phyloP scores from a whole-genome alignment of 2,797 vertebrate species.

The Erithacus rubecula region DNA sequence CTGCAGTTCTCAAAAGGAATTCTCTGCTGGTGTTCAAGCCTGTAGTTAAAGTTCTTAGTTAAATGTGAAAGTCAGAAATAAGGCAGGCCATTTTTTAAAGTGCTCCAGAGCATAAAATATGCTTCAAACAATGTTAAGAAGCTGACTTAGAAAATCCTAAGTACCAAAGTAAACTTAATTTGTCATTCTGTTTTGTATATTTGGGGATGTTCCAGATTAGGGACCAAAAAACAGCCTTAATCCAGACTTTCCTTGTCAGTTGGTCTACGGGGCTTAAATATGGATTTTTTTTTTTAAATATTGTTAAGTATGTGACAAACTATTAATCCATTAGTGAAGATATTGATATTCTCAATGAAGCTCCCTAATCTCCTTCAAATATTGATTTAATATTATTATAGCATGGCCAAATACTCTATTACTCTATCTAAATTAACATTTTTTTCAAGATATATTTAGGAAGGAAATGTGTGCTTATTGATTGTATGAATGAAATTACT shows the following conservation, averaged over 20 bases:
- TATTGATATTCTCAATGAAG: constrained; percentile 33
- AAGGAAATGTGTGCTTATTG: constrained; percentile 72
- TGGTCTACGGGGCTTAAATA: not conserved
- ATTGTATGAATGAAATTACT: constrained; percentile 58
- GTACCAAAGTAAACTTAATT: not conserved
- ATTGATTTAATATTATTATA: constrained; percentile 57
- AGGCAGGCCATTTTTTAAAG: not conserved
- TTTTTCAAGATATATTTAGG: constrained; percentile 53
- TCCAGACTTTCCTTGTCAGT: not conserved
- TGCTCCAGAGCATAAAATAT: not conserved
- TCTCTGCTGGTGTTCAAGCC: not conserved
- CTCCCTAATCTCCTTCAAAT: constrained; percentile 41
- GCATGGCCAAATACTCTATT: constrained; percentile 39
- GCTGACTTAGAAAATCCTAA: not conserved
- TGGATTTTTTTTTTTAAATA: not conserved
- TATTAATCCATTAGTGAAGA: constrained; percentile 34
- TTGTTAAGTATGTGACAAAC: constrained; percentile 15
- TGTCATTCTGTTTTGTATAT: not conserved
- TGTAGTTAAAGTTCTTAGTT: not conserved
- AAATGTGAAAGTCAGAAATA: not conserved
- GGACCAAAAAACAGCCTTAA: not conserved
- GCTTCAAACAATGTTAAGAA: not conserved
- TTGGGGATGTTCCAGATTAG: not conserved
- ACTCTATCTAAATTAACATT: constrained; percentile 48
- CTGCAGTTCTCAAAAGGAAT: not conserved